These are phyloP conservation scores for Eupithecia insigniata DNA, from an alignment of 2,888 invertebrate species.

Conservation along the genomic window DNA sequence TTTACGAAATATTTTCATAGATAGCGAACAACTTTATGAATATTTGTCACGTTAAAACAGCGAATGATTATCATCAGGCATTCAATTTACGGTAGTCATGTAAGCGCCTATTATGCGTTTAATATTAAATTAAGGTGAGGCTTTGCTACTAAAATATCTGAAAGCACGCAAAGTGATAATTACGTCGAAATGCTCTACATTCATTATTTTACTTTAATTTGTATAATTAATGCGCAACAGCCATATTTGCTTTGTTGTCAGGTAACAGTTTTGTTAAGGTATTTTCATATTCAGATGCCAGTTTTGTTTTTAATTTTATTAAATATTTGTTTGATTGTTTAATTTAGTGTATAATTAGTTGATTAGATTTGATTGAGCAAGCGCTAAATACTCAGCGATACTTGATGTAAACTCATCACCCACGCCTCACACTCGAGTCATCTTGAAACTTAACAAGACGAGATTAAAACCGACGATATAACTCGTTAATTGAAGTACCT, in stretches of 20 bases:
- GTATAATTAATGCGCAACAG: slow-evolving; percentile 21
- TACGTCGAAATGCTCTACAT: slow-evolving; percentile 42
- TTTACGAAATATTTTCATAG: neutral
- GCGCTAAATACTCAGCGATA: slow-evolving; percentile 2
- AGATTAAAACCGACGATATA: slow-evolving; percentile 64
- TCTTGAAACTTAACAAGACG: slow-evolving; percentile 58
- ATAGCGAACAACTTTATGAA: neutral
- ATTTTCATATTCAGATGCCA: neutral
- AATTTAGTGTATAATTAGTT: neutral
- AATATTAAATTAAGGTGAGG: slow-evolving; percentile 44
- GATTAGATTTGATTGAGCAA: neutral
- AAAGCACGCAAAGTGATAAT: slow-evolving; percentile 45
- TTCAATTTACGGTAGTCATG: slow-evolving; percentile 42
- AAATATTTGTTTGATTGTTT: neutral
- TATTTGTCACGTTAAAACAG: slow-evolving; percentile 7
- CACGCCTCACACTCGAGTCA: slow-evolving; percentile 36
- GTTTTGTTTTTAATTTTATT: neutral
- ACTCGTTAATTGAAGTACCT: slow-evolving; percentile 73
- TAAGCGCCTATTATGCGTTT: slow-evolving; percentile 42
- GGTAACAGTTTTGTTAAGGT: neutral
- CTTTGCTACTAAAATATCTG: slow-evolving; percentile 34
- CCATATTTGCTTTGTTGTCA: slow-evolving; percentile 7
- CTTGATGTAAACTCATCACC: slow-evolving; percentile 16
- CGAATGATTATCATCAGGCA: slow-evolving; percentile 26
- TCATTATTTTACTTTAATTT: slow-evolving; percentile 33